phyloP scores from a whole-genome alignment of 2,888 invertebrate species.

The Diaperis boleti region DNA sequence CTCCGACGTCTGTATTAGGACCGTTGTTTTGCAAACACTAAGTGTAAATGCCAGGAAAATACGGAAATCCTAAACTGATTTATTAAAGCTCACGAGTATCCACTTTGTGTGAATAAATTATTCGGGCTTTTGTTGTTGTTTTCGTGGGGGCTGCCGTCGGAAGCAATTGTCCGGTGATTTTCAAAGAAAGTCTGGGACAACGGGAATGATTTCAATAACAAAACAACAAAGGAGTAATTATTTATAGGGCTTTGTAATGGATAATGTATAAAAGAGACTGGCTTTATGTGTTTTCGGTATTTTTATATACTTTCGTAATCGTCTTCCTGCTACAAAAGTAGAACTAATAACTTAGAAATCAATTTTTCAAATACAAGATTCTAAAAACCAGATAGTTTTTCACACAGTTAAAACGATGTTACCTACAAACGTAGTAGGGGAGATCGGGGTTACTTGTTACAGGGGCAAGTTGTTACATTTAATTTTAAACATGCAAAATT shows the following conservation, averaged over 20 bases:
- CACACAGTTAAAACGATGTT: no score
- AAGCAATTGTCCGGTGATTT: conserved; percentile 24
- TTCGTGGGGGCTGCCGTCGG: conserved; percentile 19
- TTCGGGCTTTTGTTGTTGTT: conserved; percentile 32
- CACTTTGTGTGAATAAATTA: conserved; percentile 42
- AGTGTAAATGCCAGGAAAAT: conserved; percentile 41
- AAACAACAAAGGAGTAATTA: conserved; percentile 18
- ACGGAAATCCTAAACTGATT: conserved; percentile 44
- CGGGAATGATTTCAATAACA: conserved; percentile 12
- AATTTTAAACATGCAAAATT: no score
- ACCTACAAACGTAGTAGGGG: no score
- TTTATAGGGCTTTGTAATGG: neutral
- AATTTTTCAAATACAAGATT: no score
- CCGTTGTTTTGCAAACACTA: conserved; percentile 39
- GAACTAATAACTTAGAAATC: no score
- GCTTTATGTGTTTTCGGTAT: neutral
- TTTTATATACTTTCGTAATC: neutral
- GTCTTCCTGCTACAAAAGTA: no score
- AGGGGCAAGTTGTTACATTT: no score
- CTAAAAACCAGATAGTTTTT: no score
- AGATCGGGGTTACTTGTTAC: no score
- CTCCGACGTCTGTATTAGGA: conserved; percentile 27
- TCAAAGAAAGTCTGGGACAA: conserved; percentile 16
- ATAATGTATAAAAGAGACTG: neutral
- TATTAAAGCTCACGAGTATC: conserved; percentile 42